These are phyloP conservation scores for Psilopogon haemacephalus DNA, from an alignment of 2,113 vertebrate species.

Conservation along the genomic window DNA sequence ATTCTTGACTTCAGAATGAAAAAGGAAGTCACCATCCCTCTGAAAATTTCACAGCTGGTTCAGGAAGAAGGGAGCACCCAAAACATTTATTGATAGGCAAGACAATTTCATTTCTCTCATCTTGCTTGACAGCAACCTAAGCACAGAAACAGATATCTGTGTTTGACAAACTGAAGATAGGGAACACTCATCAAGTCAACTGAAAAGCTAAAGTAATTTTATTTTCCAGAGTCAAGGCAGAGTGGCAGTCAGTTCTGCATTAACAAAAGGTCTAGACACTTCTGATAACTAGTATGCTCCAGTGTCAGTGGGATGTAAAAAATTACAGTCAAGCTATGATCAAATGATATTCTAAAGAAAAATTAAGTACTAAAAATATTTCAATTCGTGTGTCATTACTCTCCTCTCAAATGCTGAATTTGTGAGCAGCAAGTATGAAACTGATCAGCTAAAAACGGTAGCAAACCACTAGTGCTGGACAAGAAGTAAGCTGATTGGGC, in stretches of 20 bases:
- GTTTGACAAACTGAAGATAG: background rate
- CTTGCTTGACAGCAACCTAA: background rate
- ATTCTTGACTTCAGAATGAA: background rate
- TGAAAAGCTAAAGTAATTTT: background rate
- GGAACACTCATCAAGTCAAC: background rate
- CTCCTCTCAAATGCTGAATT: background rate
- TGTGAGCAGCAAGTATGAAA: background rate
- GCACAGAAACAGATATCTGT: background rate
- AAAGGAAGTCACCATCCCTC: background rate
- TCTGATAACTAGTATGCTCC: background rate
- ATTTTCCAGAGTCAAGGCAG: background rate
- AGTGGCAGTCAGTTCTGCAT: background rate
- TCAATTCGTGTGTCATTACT: background rate
- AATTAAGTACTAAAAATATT: too few relatives aligned
- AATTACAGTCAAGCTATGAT: background rate
- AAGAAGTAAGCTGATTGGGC: background rate
- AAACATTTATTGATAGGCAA: background rate
- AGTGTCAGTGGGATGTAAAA: background rate
- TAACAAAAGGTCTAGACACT: background rate
- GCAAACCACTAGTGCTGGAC: background rate
- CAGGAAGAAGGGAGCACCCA: background rate
- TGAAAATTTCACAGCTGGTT: background rate
- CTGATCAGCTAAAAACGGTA: background rate
- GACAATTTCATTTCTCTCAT: background rate
- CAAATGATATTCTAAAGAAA: background rate